Conservation (phyloP, 2,888 invertebrate genomes). For the Ferdinandea cuprea region DNA sequence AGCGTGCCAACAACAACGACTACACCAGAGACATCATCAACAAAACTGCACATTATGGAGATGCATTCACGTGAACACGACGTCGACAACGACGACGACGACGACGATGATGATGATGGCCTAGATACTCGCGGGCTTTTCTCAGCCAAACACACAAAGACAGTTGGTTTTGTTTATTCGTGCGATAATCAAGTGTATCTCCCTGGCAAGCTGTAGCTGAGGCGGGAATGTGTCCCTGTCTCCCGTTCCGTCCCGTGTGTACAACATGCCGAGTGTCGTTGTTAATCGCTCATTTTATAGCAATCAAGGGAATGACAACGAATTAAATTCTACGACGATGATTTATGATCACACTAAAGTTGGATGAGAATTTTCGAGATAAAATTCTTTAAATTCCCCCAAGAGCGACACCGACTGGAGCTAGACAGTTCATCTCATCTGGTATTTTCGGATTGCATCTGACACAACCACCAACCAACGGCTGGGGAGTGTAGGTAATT, state of each 20-base stretch:
- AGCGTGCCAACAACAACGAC: conserved; percentile 13
- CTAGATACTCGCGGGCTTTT: conserved; percentile 41
- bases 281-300: conserved; percentile 65
- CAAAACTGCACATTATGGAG: conserved; percentile 27
- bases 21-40: background rate
- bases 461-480: conserved; percentile 1
- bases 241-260: background rate
- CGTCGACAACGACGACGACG: no score
- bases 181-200: conserved; percentile 56
- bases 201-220: conserved; percentile 2
- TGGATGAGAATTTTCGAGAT: conserved; percentile 31
- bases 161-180: conserved; percentile 10
- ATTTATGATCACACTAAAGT: conserved; percentile 55
- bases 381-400: conserved; percentile 27
- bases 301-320: conserved; percentile 50
- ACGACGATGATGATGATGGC: conserved; percentile 58
- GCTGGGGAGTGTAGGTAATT: conserved; percentile 43
- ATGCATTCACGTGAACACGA: conserved; percentile 62
- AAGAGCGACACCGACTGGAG: background rate
- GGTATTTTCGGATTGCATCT: conserved; percentile 38
- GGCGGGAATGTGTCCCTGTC: no score
- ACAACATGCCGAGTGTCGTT: conserved; percentile 37
- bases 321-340: conserved; percentile 49
- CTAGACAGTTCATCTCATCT: conserved; percentile 24
- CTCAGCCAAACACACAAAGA: background rate